Conservation (phyloP, 1,140 invertebrate species). For the Drosophila mayri region DNA sequence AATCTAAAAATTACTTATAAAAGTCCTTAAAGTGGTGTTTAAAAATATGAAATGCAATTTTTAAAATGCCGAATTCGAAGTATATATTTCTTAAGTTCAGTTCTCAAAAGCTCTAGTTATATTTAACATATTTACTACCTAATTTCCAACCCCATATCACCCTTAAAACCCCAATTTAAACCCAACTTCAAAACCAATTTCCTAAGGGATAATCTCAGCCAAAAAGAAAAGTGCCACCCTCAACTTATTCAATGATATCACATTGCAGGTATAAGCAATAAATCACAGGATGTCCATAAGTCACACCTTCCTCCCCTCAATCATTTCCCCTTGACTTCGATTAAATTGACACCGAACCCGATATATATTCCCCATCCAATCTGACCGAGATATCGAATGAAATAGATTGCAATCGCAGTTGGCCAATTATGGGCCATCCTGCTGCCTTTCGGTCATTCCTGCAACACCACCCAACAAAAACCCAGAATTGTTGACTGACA, state of each 20-base stretch:
- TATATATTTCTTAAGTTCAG: not conserved
- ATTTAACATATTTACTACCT: not conserved
- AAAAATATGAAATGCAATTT: not conserved
- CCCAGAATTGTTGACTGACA: conserved; percentile 25
- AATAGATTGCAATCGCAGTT: conserved; percentile 46
- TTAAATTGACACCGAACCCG: conserved; percentile 27
- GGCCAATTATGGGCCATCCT: conserved; percentile 33
- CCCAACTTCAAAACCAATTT: not conserved
- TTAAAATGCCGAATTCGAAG: not conserved
- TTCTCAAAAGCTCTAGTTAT: not conserved
- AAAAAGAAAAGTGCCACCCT: conserved; percentile 1
- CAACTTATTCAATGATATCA: conserved; percentile 27
- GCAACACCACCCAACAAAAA: not conserved
- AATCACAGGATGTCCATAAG: conserved; percentile 44
- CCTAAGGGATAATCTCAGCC: not conserved
- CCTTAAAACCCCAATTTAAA: not conserved
- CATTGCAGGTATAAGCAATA: conserved; percentile 21
- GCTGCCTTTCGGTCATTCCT: conserved; percentile 1
- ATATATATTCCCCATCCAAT: not conserved
- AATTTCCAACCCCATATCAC: not conserved
- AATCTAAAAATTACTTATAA: no score
- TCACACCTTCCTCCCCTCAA: conserved; percentile 24
- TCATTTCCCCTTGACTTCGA: conserved; percentile 31
- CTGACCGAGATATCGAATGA: not conserved
- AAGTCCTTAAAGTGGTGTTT: no score